These are phyloP conservation scores for Drosophila orosa DNA, from an alignment of 1,140 invertebrate genomes.

Conservation along the genomic window DNA sequence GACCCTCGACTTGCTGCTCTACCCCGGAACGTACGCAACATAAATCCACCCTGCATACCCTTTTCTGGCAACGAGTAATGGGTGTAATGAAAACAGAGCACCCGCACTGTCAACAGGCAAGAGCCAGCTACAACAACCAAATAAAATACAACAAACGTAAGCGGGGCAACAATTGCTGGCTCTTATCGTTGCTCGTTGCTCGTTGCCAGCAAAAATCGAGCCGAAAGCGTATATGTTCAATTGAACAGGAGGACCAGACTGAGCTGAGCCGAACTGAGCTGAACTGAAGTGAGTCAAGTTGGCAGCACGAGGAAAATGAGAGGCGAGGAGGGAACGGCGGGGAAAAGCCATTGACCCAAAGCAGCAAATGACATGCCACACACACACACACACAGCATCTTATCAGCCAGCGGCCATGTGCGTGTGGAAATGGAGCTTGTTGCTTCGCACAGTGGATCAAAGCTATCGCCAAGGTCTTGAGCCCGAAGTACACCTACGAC, in stretches of 20 bases:
- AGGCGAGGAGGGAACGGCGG: neutral
- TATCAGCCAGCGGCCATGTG: conserved; percentile 64
- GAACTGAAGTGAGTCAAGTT: conserved; percentile 1
- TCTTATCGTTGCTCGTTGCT: conserved; percentile 75
- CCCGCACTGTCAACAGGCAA: conserved; percentile 33
- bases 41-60: neutral
- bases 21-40: neutral
- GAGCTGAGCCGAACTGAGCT: neutral
- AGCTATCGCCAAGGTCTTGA: neutral
- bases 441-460: conserved; percentile 55
- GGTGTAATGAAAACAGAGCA: conserved; percentile 14
- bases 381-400: conserved; percentile 35
- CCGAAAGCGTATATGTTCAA: conserved; percentile 12
- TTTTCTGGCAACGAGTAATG: neutral
- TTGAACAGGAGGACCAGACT: neutral
- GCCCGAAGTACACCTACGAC: too few relatives aligned
- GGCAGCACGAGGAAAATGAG: conserved; percentile 10
- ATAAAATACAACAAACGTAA: neutral
- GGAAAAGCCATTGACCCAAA: conserved; percentile 62
- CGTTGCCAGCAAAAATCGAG: conserved; percentile 59
- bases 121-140: conserved; percentile 6
- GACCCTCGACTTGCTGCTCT: too few relatives aligned
- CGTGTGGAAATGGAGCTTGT: conserved; percentile 30
- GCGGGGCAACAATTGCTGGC: conserved; percentile 27
- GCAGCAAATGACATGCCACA: conserved; percentile 62